phyloP scores from a whole-genome alignment of 2,113 vertebrate genomes.

The Gopherus flavomarginatus region DNA sequence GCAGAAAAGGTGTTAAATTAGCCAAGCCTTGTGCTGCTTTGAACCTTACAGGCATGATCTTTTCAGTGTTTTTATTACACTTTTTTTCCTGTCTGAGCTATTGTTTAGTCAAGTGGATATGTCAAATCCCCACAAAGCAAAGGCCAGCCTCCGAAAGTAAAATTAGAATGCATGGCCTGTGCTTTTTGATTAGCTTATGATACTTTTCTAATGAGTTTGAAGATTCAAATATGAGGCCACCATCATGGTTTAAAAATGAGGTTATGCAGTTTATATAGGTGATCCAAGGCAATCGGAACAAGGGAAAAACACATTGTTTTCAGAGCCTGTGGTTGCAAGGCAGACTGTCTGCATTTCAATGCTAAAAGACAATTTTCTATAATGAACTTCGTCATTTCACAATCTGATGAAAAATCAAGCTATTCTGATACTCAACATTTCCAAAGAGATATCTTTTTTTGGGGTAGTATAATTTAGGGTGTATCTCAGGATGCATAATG shows the following conservation, averaged over 20 bases:
- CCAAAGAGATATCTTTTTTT: conserved; percentile 47
- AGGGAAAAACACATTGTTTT: conserved; percentile 52
- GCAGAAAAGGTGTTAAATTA: conserved; percentile 10
- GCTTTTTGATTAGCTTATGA: conserved; percentile 41
- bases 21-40: not conserved
- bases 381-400: conserved; percentile 41
- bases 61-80: not conserved
- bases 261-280: conserved; percentile 39
- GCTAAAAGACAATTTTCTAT: conserved; percentile 44
- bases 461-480: conserved; percentile 45
- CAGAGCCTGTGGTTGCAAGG: not conserved
- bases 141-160: conserved; percentile 34
- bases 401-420: conserved; percentile 47
- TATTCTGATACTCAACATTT: conserved; percentile 47
- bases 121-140: conserved; percentile 66
- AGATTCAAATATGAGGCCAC: conserved; percentile 22
- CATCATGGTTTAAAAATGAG: conserved; percentile 45
- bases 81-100: conserved; percentile 31
- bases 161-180: conserved; percentile 27
- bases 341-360: conserved; percentile 48
- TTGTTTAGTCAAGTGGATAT: conserved; percentile 59
- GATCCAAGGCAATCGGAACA: conserved; percentile 61
- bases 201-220: conserved; percentile 49
- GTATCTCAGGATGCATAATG: conserved; percentile 17
- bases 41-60: not conserved